Conservation (phyloP, 2,797 vertebrate species). For the Picus viridis region DNA sequence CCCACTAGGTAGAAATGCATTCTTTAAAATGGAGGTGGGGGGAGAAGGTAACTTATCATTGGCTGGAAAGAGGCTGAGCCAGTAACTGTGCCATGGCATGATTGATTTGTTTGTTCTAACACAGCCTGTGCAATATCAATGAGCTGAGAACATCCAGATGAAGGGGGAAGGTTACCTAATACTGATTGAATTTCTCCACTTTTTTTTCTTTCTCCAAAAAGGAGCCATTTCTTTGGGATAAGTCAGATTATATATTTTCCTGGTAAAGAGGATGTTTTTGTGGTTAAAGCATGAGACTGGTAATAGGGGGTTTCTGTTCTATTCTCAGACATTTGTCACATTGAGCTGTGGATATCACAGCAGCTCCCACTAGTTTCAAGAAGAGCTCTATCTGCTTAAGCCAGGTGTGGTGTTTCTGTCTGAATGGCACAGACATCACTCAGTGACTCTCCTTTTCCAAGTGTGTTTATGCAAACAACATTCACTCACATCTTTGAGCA, state of each 20-base stretch:
- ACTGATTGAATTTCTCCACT: constrained; percentile 39
- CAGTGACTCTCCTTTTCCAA: not conserved
- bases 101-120: constrained; percentile 68
- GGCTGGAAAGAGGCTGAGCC: constrained; percentile 50
- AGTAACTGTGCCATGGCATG: constrained; percentile 43
- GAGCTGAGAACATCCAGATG: constrained; percentile 63
- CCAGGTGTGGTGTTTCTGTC: not conserved
- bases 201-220: not conserved
- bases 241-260: not conserved
- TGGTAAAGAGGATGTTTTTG: not conserved
- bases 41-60: constrained; percentile 30
- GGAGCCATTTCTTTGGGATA: constrained; percentile 47
- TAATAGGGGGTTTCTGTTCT: not conserved
- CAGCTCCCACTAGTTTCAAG: not conserved
- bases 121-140: constrained; percentile 66
- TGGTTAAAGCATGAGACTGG: not conserved
- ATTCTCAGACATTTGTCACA: not conserved
- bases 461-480: not conserved
- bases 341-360: not conserved
- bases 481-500: not conserved
- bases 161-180: constrained; percentile 54
- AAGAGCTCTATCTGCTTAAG: not conserved
- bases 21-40: not conserved
- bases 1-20: not conserved
- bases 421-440: not conserved